Base-by-base conservation (phyloP, 2,888 invertebrate genomes). In the Laothoe populi region DNA sequence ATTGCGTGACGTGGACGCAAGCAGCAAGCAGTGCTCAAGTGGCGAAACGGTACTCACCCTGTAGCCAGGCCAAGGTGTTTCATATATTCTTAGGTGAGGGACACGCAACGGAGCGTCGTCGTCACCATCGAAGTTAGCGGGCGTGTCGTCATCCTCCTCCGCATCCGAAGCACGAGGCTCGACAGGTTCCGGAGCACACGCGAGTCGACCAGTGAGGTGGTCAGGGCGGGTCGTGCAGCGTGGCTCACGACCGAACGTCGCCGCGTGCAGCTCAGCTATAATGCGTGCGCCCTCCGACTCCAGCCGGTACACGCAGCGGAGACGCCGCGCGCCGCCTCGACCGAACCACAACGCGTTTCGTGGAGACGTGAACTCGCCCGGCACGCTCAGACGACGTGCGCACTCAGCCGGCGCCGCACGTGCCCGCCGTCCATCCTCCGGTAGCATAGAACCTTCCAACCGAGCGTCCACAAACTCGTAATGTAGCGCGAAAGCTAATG, bases 391-490 rank as follows among this genome's bases (percentile, higher is more conserved):
- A 59, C 80, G 75, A 19, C 90, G 86, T 57, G 88, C 86, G 67
- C 92, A 92, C 63, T 78, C 87, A 0, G 73, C 65, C 10, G 91
- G 91, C 61, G 72, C 75, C 5, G 82, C 83, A 40, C 86, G 88
- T 13, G 79, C 79, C 7, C 88, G 86, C 0, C 90, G 89, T 2
- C 66, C 75, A 31, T 77, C 77, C 3, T 72, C 79, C 0, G 93
- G 87, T 94, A 95, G 94, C 8, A 93, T 87, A 64, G 94, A 95
- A 13, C 97, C 97, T 35, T 95, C 96, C 66, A 96, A 93, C 45
- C 96, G 93, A 1, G 97, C 97, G 79, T 97, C 97, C 23, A 97
- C 95, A 80, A 97, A 97, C 85, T 97, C 97, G 83, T 97, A 97
- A 74, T 96, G 96, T 57, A 96, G 81, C 60, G 94, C 91, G 81